These are phyloP conservation scores for Eupithecia centaureata DNA, from an alignment of 2,888 invertebrate species.

Conservation along the genomic window DNA sequence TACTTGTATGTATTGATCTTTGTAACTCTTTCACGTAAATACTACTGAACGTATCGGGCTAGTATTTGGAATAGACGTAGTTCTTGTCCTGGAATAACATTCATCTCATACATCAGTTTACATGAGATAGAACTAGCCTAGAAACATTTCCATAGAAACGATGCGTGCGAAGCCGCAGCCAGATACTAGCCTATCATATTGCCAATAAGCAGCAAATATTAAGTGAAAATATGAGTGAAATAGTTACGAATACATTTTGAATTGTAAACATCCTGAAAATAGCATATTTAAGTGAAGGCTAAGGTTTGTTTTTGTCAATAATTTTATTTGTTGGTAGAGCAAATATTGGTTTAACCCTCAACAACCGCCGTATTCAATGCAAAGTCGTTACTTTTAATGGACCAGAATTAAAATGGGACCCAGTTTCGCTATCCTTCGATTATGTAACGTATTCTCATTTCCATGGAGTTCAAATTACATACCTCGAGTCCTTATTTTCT, in stretches of 20 bases:
- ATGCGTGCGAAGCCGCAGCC: too few species aligned
- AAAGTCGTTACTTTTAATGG: conserved; percentile 23
- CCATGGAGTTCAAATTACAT: conserved; percentile 25
- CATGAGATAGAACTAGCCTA: too few species aligned
- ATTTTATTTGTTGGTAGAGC: neutral
- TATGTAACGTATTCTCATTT: conserved; percentile 12
- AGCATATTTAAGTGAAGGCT: neutral
- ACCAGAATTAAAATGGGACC: conserved; percentile 34
- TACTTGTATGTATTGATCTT: too few species aligned
- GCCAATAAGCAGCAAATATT: too few species aligned
- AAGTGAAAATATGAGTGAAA: neutral
- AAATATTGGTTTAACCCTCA: neutral
- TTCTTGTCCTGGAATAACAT: too few species aligned
- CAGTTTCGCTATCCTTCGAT: conserved; percentile 21
- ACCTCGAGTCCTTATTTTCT: conserved; percentile 19
- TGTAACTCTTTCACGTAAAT: too few species aligned
- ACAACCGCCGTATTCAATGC: conserved; percentile 15
- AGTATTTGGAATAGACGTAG: too few species aligned
- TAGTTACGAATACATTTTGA: neutral
- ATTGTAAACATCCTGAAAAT: neutral
- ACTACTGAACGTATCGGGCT: too few species aligned
- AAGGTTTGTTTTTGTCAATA: neutral
- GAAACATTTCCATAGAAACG: too few species aligned
- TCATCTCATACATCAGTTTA: too few species aligned
- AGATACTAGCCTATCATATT: too few species aligned